Evolutionary conservation across 2,888 invertebrate genomes (phyloP), one percentile per base, ranked within the genome.

Genomic region (Trachelus troglodyta): DNA sequence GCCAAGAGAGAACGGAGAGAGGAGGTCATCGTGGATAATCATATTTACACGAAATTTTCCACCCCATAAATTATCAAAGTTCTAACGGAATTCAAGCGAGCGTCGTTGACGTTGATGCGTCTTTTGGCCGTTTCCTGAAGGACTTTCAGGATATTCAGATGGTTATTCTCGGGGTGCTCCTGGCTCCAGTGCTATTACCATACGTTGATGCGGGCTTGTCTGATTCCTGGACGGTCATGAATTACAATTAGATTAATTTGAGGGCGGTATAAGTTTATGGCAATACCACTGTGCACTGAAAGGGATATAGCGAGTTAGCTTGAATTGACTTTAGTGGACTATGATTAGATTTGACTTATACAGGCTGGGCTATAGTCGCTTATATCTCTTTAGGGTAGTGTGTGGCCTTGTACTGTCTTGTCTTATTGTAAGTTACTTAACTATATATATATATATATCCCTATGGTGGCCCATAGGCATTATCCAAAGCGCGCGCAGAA

Each of bases 61-160:
- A 77, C 76, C 81, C 85, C 85, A 85, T 89, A 89, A 89, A 89
- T 89, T 89, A 85, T 86, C 79, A 89, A 89, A 89, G 86, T 89
- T 89, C 82, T 80, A 79, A 81, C 82, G 77, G 69, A 81, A 79
- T 82, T 81, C 68, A 15, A 69, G 75, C 81, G 80, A 81, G 80
- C 81, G 75, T 77, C 79, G 77, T 80, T 81, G 79, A 81, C 79
- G 77, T 80, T 81, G 79, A 81, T 79, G 80, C 79, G 69, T 75
- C 77, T 80, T 77, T 78, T 80, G 82, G 81, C 82, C 80, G 81
- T 81, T 84, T 85, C 82, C 82, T 77, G 80, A 82, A 81, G 83
- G 82, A 82, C 80, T 80, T 78, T 77, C 76, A 75, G 79, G 83
- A 84, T 83, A 56, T 56, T 56, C 56, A 56, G 23, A 56, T 23